Percentiles rank a stretch among this genome's conserved stretches.
These are phyloP conservation scores for Cotesia vestalis DNA, from an alignment of 1,140 invertebrate genomes.

Conservation along the genomic window DNA sequence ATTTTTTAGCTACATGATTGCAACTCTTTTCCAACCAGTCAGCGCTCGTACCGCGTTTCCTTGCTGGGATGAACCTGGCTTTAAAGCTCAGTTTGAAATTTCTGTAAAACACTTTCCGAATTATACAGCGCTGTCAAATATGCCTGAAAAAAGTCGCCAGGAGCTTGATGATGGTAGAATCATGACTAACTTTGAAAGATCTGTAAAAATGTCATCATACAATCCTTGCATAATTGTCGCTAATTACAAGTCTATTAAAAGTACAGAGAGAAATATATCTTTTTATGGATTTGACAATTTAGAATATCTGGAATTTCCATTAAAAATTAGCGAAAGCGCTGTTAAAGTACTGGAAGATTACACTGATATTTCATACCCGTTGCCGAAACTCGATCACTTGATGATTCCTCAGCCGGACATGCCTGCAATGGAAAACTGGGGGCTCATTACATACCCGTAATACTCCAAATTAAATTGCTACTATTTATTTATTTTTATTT, in stretches of 20 bases:
- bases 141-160: constrained; percentile 55
- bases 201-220: constrained; percentile 75
- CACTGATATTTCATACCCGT: constrained; percentile 26
- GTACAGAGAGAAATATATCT: constrained; percentile 37
- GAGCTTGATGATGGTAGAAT: constrained; percentile 32
- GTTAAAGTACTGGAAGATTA: constrained; percentile 26
- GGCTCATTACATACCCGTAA: constrained; percentile 69
- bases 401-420: constrained; percentile 11
- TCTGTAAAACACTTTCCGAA: constrained; percentile 61
- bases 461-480: not conserved
- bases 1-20: constrained; percentile 22
- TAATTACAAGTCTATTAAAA: constrained; percentile 65
- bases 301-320: not conserved
- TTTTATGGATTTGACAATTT: constrained; percentile 5
- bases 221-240: constrained; percentile 74
- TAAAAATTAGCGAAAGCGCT: constrained; percentile 25
- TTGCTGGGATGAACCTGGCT: constrained; percentile 76
- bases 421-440: constrained; percentile 33
- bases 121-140: constrained; percentile 63
- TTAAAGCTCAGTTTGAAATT: constrained; percentile 68
- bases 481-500: not conserved
- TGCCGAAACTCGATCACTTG: constrained; percentile 32
- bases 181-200: constrained; percentile 41
- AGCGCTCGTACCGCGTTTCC: constrained; percentile 74
- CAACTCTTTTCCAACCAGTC: constrained; percentile 74